A percentile compares a stretch with the other conserved stretches of the same genome.
These are phyloP conservation scores for Lepidiolamprologus cunningtoni DNA, from an alignment of 2,113 vertebrate species.

Conservation along the genomic window DNA sequence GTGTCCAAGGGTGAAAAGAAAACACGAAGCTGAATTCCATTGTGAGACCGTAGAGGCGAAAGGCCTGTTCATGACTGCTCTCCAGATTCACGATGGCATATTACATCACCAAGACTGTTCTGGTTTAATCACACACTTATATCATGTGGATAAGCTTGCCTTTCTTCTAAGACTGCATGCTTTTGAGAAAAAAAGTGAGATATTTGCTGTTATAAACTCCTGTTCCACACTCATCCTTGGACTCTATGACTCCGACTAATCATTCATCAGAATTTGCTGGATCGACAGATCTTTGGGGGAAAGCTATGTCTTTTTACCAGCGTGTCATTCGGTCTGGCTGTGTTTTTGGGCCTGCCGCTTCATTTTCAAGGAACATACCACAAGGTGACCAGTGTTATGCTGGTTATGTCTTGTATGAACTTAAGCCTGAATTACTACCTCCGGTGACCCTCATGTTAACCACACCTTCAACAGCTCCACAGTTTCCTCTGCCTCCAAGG, in stretches of 20 bases:
- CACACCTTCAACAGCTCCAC: background rate
- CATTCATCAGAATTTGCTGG: conserved; percentile 5
- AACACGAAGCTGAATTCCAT: conserved; percentile 14
- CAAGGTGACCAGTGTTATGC: conserved; percentile 5
- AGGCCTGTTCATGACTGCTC: conserved; percentile 2
- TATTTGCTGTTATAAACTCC: background rate
- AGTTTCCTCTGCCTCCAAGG: background rate
- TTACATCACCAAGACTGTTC: background rate
- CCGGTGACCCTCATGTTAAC: conserved; percentile 25
- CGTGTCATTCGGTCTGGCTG: background rate
- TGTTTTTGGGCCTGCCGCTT: background rate
- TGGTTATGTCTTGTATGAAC: conserved; percentile 4
- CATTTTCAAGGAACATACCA: background rate
- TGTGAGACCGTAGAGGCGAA: background rate
- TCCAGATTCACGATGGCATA: background rate
- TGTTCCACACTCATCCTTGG: background rate
- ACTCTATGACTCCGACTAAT: background rate
- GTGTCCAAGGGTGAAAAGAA: conserved; percentile 13
- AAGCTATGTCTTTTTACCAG: background rate
- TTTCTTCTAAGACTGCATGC: conserved; percentile 46
- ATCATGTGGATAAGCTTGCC: conserved; percentile 38
- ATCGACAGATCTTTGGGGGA: background rate
- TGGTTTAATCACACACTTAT: conserved; percentile 17
- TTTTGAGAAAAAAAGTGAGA: background rate
- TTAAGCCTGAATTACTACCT: conserved; percentile 59